A percentile compares a stretch with the other conserved stretches of the same genome.
phyloP scores from a whole-genome alignment of 2,888 invertebrate genomes.

The Euzetes globulus region DNA sequence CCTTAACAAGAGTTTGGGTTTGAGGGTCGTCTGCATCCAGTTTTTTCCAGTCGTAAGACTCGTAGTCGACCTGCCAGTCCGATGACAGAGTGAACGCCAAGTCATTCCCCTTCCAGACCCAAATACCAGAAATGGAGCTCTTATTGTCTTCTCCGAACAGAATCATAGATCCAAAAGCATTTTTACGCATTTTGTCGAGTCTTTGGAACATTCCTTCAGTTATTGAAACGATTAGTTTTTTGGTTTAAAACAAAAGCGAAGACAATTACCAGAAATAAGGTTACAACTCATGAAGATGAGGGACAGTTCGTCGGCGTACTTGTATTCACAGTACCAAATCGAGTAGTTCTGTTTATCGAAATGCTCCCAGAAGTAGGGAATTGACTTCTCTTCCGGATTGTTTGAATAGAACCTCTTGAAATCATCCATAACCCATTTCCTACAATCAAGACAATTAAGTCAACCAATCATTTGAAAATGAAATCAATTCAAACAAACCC shows the following conservation, averaged over 20 bases:
- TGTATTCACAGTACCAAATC: slow-evolving; percentile 96
- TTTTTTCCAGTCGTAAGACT: slow-evolving; percentile 91
- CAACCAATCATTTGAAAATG: neutral
- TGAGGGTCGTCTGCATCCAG: slow-evolving; percentile 69
- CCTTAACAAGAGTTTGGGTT: slow-evolving; percentile 75
- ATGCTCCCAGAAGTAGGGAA: slow-evolving; percentile 97
- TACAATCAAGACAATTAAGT: slow-evolving; percentile 46
- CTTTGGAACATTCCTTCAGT: slow-evolving; percentile 89
- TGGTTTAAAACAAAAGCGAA: neutral
- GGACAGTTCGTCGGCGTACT: slow-evolving; percentile 81
- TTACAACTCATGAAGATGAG: slow-evolving; percentile 98
- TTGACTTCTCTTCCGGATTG: slow-evolving; percentile 81
- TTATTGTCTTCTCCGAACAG: slow-evolving; percentile 87
- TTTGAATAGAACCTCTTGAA: slow-evolving; percentile 97
- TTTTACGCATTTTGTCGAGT: slow-evolving; percentile 94
- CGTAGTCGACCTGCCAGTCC: slow-evolving; percentile 96
- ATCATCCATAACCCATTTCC: slow-evolving; percentile 87
- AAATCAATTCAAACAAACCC: slow-evolving; percentile 51
- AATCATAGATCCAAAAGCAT: slow-evolving; percentile 85
- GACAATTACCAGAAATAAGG: slow-evolving; percentile 68
- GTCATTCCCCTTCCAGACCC: slow-evolving; percentile 95
- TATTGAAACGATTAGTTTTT: slow-evolving; percentile 22
- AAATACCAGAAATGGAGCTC: slow-evolving; percentile 88
- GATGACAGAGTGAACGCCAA: slow-evolving; percentile 78
- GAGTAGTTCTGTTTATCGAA: slow-evolving; percentile 93